Base-by-base conservation (phyloP, 2,888 invertebrate species). In the Aphodius granarius region DNA sequence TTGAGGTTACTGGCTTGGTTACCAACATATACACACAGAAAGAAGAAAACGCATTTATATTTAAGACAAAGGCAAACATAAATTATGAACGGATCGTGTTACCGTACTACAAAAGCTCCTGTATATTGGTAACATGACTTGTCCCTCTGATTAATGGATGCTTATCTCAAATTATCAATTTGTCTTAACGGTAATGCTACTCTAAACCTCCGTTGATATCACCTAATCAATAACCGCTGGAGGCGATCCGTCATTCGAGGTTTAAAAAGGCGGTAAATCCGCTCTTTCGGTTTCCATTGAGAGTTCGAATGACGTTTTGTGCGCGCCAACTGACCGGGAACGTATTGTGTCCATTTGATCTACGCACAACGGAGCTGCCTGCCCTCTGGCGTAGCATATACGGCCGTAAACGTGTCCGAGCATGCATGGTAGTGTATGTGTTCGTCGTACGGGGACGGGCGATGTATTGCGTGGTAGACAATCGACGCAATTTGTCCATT, bases 401-500 rank as follows among this genome's bases (percentile, higher is more conserved):
- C 21, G 5, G 68, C 21, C 68, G 22, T 2, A 22, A 65, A 22
- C 21, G 68, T 68, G 21, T 21, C 21, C 20, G 22, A 19, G 20
- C 68, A 20, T 22, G 68, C n/a, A 22, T n/a, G n/a, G 19, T 68
- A 20, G 22, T 20, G 21, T 68, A 22, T 15, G 68, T 21, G 21
- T 21, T 16, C n/a, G 68, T n/a, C 68, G 16, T n/a, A 20, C 68
- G 16, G 65, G n/a, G 13, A 43, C 20, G 20, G 68, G 21, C 19
- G 19, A 68, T 68, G 68, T 18, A 68, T 22, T 19, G 21, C 20
- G 68, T 21, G 22, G 21, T 20, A n/a, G 21, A 68, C 68, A 68
- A 68, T 68, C 21, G 22, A 68, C 68, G 68, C 20, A 68, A 68
- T 68, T 68, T 68, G 19, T 68, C 68, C n/a, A 68, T 68, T 68